Base-by-base conservation (phyloP, 2,888 invertebrate genomes). In the Chrysolina americana region DNA sequence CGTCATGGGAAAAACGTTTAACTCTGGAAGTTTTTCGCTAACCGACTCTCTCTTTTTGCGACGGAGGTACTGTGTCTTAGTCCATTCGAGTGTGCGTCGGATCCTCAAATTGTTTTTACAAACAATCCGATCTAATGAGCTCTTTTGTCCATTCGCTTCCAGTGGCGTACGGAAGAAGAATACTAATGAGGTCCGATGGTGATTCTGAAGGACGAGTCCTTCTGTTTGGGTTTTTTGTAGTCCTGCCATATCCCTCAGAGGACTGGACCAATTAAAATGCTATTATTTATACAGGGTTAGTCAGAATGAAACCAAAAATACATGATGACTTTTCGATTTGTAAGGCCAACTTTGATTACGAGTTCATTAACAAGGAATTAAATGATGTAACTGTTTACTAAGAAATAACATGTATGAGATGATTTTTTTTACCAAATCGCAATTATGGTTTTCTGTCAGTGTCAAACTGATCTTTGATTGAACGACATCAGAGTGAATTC, bases 41-140 rank as follows among this genome's bases (percentile, higher is more conserved):
- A 74, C 70, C n/a, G 74, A 13, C 63, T 50, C 21, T 48, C 72
- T 48, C 53, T 74, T 74, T 74, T 65, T 73, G 28, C n/a, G 23
- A 23, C 50, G 62, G 41, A 65, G 41, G 62, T 48, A 50, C 62
- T 63, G 70, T 41, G 64, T 74, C 74, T 74, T 70, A 70, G 59
- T 73, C 48, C 70, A 50, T 66, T 70, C 21, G 48, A 70, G 66
- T 63, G 62, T 66, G 64, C 50, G 73, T 70, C 63, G 62, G 70
- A 59, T 73, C 70, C 65, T 73, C 70, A 41, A 70, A 74, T 74
- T 70, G 74, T 70, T 74, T 74, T 74, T 74, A 66, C 70, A 66
- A 74, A 70, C 74, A 74, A 74, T 74, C 74, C 66, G 47, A 63
- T 74, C 74, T 74, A 70, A 74, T 74, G 74, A 74, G 70, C 70